Evolutionary conservation across 2,797 vertebrate species (phyloP), one percentile per base, ranked within the genome.

Genomic region (Champsocephalus gunnari): DNA sequence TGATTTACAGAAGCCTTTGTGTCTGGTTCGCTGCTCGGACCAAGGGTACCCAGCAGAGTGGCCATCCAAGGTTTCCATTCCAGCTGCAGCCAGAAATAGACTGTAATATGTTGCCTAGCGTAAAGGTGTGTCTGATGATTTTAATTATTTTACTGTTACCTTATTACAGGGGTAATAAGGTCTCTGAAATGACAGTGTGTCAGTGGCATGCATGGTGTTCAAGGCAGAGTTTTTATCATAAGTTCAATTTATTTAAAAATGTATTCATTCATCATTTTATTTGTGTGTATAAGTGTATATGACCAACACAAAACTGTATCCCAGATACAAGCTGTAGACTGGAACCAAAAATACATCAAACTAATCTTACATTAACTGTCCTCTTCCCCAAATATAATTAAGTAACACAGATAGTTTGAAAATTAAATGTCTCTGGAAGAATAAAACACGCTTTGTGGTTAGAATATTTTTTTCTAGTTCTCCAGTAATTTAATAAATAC

Each of bases 1-100:
- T 51, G 16, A 16, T 49, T 34, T 57, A 49, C 34, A 51, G 70
- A 67, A 59, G 68, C 58, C 75, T 81, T 80, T 83, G 72, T 86
- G 82, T 83, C 79, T 81, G 79, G 57, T 19, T 4, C 10, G 73
- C 44, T 48, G 61, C 79, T 63, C n/a, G 61, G 60, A 70, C 21
- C 49, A 58, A 79, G 68, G 82, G 3, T 71, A 74, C 50, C 19
- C 38, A 14, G 28, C 51, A 1, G 32, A 21, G 16, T 41, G 21
- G 17, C 21, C 60, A 43, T 14, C n/a, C 59, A n/a, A 21, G 71
- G 1, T 66, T 58, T 62, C 60, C 4, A 51, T 60, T 58, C 38
- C 5, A 56, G 21, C 10, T 28, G 9, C 71, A 9, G 4, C 0
- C 17, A 66, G 13, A 75, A 64, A 70, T 38, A 19, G 2, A 3